Evolutionary conservation across 2,888 invertebrate genomes (phyloP).

Genomic region (Mesorhabditis belari): DNA sequence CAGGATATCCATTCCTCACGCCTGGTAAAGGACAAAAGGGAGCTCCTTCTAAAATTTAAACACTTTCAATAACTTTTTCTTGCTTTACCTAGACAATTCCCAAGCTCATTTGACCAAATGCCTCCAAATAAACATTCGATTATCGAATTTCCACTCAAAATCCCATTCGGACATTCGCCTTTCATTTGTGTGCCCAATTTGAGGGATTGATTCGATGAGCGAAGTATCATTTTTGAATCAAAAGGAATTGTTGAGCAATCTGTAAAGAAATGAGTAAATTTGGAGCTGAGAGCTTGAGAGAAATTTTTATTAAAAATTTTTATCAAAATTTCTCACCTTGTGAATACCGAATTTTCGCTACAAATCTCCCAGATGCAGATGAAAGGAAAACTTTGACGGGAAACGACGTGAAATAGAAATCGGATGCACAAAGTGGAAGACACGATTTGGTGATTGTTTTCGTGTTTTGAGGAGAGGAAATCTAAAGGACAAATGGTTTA

Average conservation of each 20-base stretch:
- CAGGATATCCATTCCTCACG: not conserved
- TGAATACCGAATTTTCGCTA: not conserved
- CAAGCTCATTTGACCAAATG: not conserved
- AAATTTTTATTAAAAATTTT: not conserved
- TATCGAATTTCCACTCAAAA: not conserved
- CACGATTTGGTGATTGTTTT: too few relatives aligned
- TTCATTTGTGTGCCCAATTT: not conserved
- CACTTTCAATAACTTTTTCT: not conserved
- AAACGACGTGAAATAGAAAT: not conserved
- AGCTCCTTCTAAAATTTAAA: not conserved
- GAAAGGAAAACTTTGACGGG: not conserved
- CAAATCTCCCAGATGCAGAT: not conserved
- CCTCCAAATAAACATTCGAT: not conserved
- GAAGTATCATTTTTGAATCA: too few relatives aligned
- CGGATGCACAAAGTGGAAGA: not conserved
- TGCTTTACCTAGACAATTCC: not conserved
- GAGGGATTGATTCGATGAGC: too few relatives aligned
- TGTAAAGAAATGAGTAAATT: too few relatives aligned
- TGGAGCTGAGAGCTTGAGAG: too few relatives aligned
- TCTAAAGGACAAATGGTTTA: too few relatives aligned
- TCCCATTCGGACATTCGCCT: not conserved
- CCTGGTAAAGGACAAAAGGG: not conserved
- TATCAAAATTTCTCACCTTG: not conserved
- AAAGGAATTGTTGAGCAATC: too few relatives aligned
- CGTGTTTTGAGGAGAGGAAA: too few relatives aligned